Evolutionary conservation across 37 sponge, comb jelly and placozoan species (phyloP).

Genomic region (Agelas oroides): DNA sequence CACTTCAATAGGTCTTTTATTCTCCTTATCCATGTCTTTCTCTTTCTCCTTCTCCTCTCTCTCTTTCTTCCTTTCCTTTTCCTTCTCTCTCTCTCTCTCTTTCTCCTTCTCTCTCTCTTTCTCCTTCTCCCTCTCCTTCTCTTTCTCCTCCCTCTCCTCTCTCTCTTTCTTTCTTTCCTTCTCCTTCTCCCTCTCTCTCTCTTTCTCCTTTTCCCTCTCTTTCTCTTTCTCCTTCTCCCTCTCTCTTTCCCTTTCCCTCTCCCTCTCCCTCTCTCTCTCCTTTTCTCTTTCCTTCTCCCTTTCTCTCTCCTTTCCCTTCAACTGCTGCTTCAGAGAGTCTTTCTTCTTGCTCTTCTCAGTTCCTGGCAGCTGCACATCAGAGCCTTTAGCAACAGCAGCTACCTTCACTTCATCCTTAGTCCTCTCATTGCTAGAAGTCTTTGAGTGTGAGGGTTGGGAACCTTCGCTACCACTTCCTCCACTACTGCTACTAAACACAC

Average conservation of each 20-base stretch:
- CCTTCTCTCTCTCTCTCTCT: background rate
- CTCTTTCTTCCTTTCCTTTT: background rate
- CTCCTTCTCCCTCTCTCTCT: slow-evolving; percentile 4
- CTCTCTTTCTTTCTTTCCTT: background rate
- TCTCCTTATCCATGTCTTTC: no score
- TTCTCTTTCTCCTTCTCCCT: background rate
- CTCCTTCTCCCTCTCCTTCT: background rate
- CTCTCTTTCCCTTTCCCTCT: background rate
- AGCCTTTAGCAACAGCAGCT: background rate
- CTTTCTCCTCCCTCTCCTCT: background rate
- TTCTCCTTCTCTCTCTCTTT: background rate
- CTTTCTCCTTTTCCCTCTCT: background rate
- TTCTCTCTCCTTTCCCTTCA: background rate
- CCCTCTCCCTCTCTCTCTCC: background rate
- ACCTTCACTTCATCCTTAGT: background rate
- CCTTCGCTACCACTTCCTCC: background rate
- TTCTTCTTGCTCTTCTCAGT: background rate
- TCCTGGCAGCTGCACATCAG: background rate
- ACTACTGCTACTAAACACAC: background rate
- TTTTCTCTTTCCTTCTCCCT: background rate
- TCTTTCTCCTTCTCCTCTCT: no score
- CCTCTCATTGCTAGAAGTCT: background rate
- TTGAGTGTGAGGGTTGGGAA: background rate
- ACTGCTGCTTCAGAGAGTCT: background rate
- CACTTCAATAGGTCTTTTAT: no score